Evolutionary conservation across 2,797 vertebrate species (phyloP).

Genomic region (Cossypha niveicapilla): DNA sequence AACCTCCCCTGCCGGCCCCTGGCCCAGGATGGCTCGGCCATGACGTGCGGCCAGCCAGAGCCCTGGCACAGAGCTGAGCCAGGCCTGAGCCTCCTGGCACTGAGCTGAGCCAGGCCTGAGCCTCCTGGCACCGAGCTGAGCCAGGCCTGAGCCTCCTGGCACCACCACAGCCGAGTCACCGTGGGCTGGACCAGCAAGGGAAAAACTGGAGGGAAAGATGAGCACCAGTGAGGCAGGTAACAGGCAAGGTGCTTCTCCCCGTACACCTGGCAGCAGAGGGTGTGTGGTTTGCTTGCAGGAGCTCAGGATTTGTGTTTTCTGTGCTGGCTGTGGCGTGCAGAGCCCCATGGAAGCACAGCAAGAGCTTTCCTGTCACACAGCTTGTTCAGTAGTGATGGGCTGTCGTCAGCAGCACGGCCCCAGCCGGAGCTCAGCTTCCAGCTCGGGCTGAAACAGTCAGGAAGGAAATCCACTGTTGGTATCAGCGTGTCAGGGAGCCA

Average conservation of each 20-base stretch:
- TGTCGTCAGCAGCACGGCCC: not conserved
- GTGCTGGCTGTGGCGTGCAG: not conserved
- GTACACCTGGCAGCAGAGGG: not conserved
- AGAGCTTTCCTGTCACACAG: not conserved
- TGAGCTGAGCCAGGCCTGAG: not conserved
- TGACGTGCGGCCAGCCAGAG: accelerated
- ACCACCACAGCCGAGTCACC: accelerated
- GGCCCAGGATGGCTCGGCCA: not conserved
- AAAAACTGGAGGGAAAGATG: accelerated
- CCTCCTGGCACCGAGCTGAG: not conserved
- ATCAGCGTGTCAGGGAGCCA: not conserved
- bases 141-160: not conserved
- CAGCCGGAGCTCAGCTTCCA: not conserved
- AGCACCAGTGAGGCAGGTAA: not conserved
- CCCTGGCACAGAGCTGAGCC: not conserved
- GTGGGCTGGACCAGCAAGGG: accelerated
- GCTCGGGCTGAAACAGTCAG: not conserved
- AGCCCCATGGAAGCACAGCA: not conserved
- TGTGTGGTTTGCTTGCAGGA: not conserved
- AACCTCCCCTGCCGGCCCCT: not conserved
- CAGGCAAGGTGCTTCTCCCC: not conserved
- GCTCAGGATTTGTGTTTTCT: accelerated
- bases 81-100: no score
- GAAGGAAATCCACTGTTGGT: not conserved
- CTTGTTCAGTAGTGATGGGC: not conserved